Percentiles rank a stretch among this genome's conserved stretches.
Evolutionary conservation across 1,140 invertebrate genomes (phyloP).

Genomic region (Aphidius ervi): DNA sequence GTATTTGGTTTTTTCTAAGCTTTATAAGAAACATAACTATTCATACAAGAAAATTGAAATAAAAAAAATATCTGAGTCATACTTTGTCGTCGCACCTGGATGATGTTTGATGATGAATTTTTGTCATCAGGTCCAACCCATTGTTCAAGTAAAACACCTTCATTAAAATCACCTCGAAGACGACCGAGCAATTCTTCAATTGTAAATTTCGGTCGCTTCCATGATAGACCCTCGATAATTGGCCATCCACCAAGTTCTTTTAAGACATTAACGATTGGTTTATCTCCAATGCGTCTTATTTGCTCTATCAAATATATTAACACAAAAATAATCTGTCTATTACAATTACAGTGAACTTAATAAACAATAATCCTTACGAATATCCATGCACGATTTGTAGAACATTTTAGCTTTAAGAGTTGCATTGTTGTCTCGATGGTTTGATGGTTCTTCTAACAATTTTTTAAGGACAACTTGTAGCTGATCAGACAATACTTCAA

Average conservation of each 20-base stretch:
- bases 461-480: constrained; percentile 80
- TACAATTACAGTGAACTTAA: neutral
- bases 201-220: constrained; percentile 58
- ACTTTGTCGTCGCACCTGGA: constrained; percentile 66
- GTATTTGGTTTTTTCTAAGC: too few species aligned
- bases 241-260: constrained; percentile 73
- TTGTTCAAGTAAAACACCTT: constrained; percentile 71
- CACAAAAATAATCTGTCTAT: too few species aligned
- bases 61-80: constrained; percentile 30
- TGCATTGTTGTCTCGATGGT: constrained; percentile 63
- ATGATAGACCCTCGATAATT: constrained; percentile 60
- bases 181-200: constrained; percentile 66
- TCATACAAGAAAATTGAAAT: too few species aligned
- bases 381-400: constrained; percentile 83
- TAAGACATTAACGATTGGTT: constrained; percentile 60
- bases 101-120: constrained; percentile 79
- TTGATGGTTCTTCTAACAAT: constrained; percentile 67
- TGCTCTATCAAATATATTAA: constrained; percentile 55
- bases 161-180: constrained; percentile 68
- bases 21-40: too few species aligned
- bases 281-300: constrained; percentile 67
- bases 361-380: constrained; percentile 54
- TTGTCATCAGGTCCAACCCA: constrained; percentile 84
- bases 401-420: constrained; percentile 80
- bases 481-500: constrained; percentile 83